Conservation (phyloP, 2,113 vertebrate genomes). For the Chaenocephalus aceratus region DNA sequence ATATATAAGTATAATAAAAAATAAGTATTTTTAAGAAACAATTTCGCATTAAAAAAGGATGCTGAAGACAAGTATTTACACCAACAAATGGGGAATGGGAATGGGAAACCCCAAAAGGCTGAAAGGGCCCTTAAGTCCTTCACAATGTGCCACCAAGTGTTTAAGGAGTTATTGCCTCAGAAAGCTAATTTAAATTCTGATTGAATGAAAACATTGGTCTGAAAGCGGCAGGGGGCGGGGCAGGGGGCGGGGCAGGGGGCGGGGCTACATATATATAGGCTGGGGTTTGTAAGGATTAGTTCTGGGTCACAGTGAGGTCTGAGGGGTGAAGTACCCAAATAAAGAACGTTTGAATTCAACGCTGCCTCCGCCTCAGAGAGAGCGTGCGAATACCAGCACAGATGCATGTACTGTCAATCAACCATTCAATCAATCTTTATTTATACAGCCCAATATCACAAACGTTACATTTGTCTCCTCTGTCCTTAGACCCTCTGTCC, state of each 20-base stretch:
- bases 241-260: background rate
- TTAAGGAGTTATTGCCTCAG: background rate
- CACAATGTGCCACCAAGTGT: background rate
- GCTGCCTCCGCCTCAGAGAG: background rate
- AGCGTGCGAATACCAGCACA: background rate
- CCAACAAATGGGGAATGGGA: too few relatives aligned
- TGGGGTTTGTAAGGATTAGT: conserved; percentile 33
- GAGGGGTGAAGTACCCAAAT: conserved; percentile 1
- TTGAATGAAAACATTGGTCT: conserved; percentile 25
- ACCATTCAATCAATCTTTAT: too few relatives aligned
- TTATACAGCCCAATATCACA: too few relatives aligned
- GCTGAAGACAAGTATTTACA: too few relatives aligned
- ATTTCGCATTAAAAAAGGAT: too few relatives aligned
- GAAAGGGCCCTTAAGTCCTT: too few relatives aligned
- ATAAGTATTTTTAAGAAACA: too few relatives aligned
- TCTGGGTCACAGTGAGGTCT: conserved; percentile 22
- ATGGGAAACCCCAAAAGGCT: too few relatives aligned
- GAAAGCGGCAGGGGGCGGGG: background rate
- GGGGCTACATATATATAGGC: background rate
- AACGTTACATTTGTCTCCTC: too few relatives aligned
- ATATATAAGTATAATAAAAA: too few relatives aligned
- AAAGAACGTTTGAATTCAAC: conserved; percentile 1
- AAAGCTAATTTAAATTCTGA: conserved; percentile 39
- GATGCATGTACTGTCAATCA: background rate
- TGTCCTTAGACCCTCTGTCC: too few relatives aligned